Percentiles rank a stretch among this genome's conserved stretches.
phyloP scores from a whole-genome alignment of 2,888 invertebrate species.

The Polymixis flavicincta region DNA sequence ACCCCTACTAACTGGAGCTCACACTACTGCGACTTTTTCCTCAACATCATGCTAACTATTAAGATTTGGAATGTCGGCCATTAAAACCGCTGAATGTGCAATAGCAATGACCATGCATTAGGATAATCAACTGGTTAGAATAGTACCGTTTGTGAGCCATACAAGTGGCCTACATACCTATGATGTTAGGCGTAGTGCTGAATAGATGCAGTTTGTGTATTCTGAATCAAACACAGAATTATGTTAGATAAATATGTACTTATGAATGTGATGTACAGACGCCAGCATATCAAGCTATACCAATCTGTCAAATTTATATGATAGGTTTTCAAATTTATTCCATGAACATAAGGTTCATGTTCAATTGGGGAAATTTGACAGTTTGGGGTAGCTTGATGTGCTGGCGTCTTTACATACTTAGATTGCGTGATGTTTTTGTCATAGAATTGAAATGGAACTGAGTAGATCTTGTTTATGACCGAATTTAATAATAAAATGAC shows the following conservation, averaged over 20 bases:
- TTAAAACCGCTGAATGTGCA: constrained; percentile 45
- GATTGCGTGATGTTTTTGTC: not conserved
- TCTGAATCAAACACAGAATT: not conserved
- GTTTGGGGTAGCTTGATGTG: too few species aligned
- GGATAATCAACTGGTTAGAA: constrained; percentile 57
- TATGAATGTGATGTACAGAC: too few species aligned
- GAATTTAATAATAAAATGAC: too few species aligned
- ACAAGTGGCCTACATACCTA: constrained; percentile 54
- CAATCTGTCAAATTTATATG: too few species aligned
- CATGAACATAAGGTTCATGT: too few species aligned
- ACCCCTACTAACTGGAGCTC: constrained; percentile 14
- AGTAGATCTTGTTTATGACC: too few species aligned
- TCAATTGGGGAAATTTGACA: too few species aligned
- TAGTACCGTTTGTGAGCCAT: constrained; percentile 55
- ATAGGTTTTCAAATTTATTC: too few species aligned
- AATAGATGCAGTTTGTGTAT: constrained; percentile 33
- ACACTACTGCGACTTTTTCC: constrained; percentile 27
- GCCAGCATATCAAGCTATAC: too few species aligned
- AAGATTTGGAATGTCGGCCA: constrained; percentile 40
- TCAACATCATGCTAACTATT: constrained; percentile 24
- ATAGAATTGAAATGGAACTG: not conserved
- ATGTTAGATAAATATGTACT: not conserved
- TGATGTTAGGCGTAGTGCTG: constrained; percentile 40
- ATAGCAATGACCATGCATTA: constrained; percentile 45
- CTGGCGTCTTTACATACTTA: too few species aligned